phyloP scores from a whole-genome alignment of 1,140 invertebrate genomes.

The Dendroctonus ponderosae region DNA sequence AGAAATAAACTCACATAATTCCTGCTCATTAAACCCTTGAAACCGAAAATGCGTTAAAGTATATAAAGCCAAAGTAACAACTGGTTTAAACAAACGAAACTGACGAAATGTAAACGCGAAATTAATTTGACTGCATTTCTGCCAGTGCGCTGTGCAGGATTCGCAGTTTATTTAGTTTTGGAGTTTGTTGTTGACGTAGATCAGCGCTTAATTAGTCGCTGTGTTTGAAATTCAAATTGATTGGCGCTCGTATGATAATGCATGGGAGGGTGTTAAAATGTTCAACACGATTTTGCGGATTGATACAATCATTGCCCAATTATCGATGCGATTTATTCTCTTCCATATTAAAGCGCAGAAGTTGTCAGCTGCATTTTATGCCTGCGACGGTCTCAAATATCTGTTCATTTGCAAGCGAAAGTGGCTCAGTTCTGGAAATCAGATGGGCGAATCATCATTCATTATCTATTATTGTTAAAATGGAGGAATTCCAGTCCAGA shows the following conservation, averaged over 20 bases:
- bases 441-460: no score
- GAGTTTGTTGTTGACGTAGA: conserved; percentile 15
- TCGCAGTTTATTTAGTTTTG: conserved; percentile 18
- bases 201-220: conserved; percentile 19
- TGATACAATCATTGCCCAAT: conserved; percentile 2
- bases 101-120: conserved; percentile 7
- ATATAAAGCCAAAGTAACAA: conserved; percentile 11
- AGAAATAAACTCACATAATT: conserved; percentile 2
- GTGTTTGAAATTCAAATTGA: conserved; percentile 18
- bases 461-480: no score
- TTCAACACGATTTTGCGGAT: conserved; percentile 2
- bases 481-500: no score
- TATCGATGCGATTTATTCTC: no score
- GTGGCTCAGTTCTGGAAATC: no score
- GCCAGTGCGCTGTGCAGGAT: conserved; percentile 1
- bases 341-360: no score
- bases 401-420: no score
- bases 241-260: conserved; percentile 11
- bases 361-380: no score
- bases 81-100: conserved; percentile 9
- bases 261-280: conserved; percentile 10
- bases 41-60: conserved; percentile 10
- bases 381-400: no score
- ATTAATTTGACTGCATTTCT: conserved; percentile 11
- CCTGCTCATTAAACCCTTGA: background rate